Conservation (phyloP, 2,888 invertebrate genomes). For the Odontothrips loti region DNA sequence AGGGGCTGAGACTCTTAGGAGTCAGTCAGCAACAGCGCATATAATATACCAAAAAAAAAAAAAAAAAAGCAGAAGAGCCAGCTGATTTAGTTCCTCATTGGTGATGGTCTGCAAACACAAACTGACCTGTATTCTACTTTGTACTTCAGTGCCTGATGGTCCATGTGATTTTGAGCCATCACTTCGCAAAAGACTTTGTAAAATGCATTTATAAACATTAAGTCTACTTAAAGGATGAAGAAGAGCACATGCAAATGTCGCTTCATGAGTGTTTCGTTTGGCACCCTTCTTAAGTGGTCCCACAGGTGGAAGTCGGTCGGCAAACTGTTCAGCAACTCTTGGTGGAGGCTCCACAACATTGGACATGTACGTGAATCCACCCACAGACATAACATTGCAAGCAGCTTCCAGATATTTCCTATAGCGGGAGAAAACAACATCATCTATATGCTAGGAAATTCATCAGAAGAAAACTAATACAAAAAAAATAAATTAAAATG, state of each 20-base stretch:
- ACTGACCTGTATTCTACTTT: conserved; percentile 43
- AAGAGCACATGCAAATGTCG: conserved; percentile 57
- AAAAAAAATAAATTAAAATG: neutral
- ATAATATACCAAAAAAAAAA: too few relatives aligned
- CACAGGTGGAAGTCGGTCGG: conserved; percentile 52
- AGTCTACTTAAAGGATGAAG: conserved; percentile 59
- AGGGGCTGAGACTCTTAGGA: too few relatives aligned
- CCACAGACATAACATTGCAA: conserved; percentile 68
- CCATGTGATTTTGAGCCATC: conserved; percentile 30
- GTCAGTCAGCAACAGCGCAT: too few relatives aligned
- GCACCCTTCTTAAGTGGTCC: conserved; percentile 49
- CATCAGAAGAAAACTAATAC: neutral
- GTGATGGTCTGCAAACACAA: conserved; percentile 43
- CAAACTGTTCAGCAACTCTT: conserved; percentile 54
- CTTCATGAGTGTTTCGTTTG: conserved; percentile 52
- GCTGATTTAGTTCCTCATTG: conserved; percentile 22
- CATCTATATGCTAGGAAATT: neutral
- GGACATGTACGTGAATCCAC: conserved; percentile 64
- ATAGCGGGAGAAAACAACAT: neutral
- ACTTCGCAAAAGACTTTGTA: conserved; percentile 54
- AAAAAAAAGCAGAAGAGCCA: too few relatives aligned
- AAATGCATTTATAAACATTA: conserved; percentile 59
- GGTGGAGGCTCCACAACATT: conserved; percentile 59
- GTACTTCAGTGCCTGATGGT: conserved; percentile 23
- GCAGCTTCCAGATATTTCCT: conserved; percentile 62